Percentiles rank a stretch among this genome's conserved stretches.
Evolutionary conservation across 2,797 vertebrate species (phyloP).

Genomic region (Mionectes olivaceus): DNA sequence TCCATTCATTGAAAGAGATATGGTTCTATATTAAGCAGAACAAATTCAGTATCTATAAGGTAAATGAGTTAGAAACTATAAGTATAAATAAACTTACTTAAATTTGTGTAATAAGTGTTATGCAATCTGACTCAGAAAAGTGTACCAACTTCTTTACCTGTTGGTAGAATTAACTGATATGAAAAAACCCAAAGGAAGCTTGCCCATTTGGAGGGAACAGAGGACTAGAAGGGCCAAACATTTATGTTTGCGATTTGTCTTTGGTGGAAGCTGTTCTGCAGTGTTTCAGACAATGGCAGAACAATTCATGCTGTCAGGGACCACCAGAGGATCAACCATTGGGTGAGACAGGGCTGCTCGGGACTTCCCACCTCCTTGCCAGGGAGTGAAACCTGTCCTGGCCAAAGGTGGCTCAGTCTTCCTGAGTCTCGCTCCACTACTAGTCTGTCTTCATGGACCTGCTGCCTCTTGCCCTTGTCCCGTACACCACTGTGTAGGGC

Average conservation of each 20-base stretch:
- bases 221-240: not conserved
- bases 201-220: not conserved
- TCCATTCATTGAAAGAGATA: not conserved
- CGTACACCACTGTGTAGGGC: not conserved
- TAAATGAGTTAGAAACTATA: not conserved
- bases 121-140: not conserved
- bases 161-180: not conserved
- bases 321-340: not conserved
- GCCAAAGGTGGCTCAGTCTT: rapidly evolving
- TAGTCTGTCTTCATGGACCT: rapidly evolving
- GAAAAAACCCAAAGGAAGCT: not conserved
- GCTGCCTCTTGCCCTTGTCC: not conserved
- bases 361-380: not conserved
- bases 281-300: not conserved
- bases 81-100: not conserved
- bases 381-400: not conserved
- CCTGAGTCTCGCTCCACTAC: rapidly evolving
- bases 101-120: not conserved
- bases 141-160: not conserved
- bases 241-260: not conserved
- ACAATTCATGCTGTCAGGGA: not conserved
- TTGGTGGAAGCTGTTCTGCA: not conserved
- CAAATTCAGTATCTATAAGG: not conserved
- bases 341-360: not conserved
- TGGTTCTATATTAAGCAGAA: not conserved